phyloP scores from a whole-genome alignment of 2,888 invertebrate species.

The Orgyia antiqua region DNA sequence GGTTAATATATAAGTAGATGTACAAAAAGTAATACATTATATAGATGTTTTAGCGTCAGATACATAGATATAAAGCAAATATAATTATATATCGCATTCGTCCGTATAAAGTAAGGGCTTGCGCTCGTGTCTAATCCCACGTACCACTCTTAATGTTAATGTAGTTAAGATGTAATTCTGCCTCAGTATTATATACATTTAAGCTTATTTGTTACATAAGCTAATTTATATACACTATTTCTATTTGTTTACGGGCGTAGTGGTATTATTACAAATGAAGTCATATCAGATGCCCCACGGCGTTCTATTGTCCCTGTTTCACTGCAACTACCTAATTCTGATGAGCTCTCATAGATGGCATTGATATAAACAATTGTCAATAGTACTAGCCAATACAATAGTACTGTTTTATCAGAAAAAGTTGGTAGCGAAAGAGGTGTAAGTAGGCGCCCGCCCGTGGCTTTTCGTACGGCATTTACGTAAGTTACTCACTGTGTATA shows the following conservation, averaged over 20 bases:
- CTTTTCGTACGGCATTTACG: slow-evolving; percentile 66
- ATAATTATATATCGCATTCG: slow-evolving; percentile 78
- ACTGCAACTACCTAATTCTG: slow-evolving; percentile 23
- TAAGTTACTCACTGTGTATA: slow-evolving; percentile 72
- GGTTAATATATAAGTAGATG: slow-evolving; percentile 77
- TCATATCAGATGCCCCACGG: slow-evolving; percentile 73
- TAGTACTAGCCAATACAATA: slow-evolving; percentile 19
- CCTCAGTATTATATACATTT: slow-evolving; percentile 79
- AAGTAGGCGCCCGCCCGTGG: slow-evolving; percentile 61
- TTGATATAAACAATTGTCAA: slow-evolving; percentile 3
- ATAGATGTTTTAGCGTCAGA: slow-evolving; percentile 79
- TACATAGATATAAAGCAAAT: slow-evolving; percentile 77
- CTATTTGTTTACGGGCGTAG: slow-evolving; percentile 71
- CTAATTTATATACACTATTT: slow-evolving; percentile 76
- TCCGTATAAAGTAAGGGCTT: slow-evolving; percentile 77
- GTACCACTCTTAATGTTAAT: slow-evolving; percentile 75
- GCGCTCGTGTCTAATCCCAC: slow-evolving; percentile 76
- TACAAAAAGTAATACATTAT: slow-evolving; percentile 78
- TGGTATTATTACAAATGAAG: slow-evolving; percentile 68
- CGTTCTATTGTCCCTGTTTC: slow-evolving; percentile 39
- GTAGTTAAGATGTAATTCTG: slow-evolving; percentile 78
- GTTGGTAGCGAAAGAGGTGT: slow-evolving; percentile 35
- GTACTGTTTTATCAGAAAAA: slow-evolving; percentile 18
- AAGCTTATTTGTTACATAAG: slow-evolving; percentile 78
- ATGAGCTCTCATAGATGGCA: slow-evolving; percentile 22